Evolutionary conservation across 1,140 invertebrate genomes (phyloP).

Genomic region (Drosophila punjabiensis): DNA sequence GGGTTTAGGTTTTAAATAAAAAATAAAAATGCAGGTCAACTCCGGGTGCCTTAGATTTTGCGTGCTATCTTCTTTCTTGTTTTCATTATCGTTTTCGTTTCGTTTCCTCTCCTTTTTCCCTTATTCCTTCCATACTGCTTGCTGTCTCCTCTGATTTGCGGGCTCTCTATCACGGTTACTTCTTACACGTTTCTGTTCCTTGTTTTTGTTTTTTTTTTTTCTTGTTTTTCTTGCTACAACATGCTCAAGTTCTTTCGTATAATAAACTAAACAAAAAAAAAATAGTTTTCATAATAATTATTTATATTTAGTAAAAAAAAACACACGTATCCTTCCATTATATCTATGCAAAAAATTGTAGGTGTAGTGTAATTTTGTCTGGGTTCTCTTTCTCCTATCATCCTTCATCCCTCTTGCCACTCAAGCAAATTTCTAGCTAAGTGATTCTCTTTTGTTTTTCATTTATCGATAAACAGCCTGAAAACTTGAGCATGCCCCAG

Average conservation of each 20-base stretch:
- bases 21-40: neutral
- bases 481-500: slow-evolving; percentile 56
- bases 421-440: slow-evolving; percentile 28
- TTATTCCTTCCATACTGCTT: slow-evolving; percentile 13
- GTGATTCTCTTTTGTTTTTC: slow-evolving; percentile 20
- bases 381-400: slow-evolving; percentile 38
- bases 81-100: slow-evolving; percentile 13
- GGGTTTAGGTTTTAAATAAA: slow-evolving; percentile 2
- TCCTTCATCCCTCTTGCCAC: slow-evolving; percentile 1
- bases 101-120: neutral
- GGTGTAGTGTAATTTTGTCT: slow-evolving; percentile 46
- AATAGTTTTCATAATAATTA: slow-evolving; percentile 35
- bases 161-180: slow-evolving; percentile 52
- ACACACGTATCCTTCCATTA: slow-evolving; percentile 38
- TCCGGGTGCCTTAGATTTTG: slow-evolving; percentile 22
- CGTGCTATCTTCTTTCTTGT: slow-evolving; percentile 29
- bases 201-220: slow-evolving; percentile 28
- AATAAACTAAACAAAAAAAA: slow-evolving; percentile 56
- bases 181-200: slow-evolving; percentile 37
- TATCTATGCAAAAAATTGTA: slow-evolving; percentile 49
- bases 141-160: slow-evolving; percentile 36
- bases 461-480: slow-evolving; percentile 52
- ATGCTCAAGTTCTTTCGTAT: slow-evolving; percentile 49
- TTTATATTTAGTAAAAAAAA: slow-evolving; percentile 51
- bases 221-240: slow-evolving; percentile 14